Percentiles rank a stretch among this genome's conserved stretches.
Evolutionary conservation across 2,888 invertebrate species (phyloP).

Genomic region (Tuberolachnus salignus): DNA sequence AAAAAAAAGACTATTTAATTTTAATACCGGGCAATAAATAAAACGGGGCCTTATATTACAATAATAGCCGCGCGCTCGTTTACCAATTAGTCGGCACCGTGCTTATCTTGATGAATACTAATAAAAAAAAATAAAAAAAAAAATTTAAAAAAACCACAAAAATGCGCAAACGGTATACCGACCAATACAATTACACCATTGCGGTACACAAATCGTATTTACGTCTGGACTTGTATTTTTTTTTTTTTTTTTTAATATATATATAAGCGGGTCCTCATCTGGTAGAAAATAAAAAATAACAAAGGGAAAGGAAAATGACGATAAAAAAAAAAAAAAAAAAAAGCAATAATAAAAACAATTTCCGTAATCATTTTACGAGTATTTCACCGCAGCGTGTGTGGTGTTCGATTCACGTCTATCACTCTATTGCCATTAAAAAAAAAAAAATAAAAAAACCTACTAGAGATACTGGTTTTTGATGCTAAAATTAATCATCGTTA

Average conservation of each 20-base stretch:
- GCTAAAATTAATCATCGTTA: slow-evolving; percentile 51
- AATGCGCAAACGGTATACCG: slow-evolving; percentile 28
- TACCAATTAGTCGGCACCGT: slow-evolving; percentile 36
- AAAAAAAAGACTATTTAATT: slow-evolving; percentile 42
- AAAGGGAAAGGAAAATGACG: slow-evolving; percentile 26
- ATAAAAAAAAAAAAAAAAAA: slow-evolving; percentile 17
- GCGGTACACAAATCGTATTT: slow-evolving; percentile 13
- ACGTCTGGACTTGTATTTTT: slow-evolving; percentile 29
- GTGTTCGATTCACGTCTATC: slow-evolving; percentile 27
- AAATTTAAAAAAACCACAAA: slow-evolving; percentile 37
- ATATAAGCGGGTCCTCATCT: slow-evolving; percentile 35
- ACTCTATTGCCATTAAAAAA: slow-evolving; percentile 22
- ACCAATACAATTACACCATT: no score
- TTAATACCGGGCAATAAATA: slow-evolving; percentile 48
- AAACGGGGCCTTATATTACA: slow-evolving; percentile 21
- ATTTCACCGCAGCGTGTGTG: not conserved
- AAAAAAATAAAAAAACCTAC: no score
- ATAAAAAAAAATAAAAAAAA: slow-evolving; percentile 45
- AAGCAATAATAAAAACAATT: slow-evolving; percentile 33
- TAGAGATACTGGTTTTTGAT: not conserved
- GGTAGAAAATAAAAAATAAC: slow-evolving; percentile 35
- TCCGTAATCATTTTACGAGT: slow-evolving; percentile 46
- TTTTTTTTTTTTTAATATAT: not conserved
- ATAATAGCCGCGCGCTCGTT: slow-evolving; percentile 32
- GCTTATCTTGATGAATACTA: slow-evolving; percentile 46